These are phyloP conservation scores for Catagonus wagneri DNA, from an alignment of 2,113 vertebrate genomes.

Conservation along the genomic window DNA sequence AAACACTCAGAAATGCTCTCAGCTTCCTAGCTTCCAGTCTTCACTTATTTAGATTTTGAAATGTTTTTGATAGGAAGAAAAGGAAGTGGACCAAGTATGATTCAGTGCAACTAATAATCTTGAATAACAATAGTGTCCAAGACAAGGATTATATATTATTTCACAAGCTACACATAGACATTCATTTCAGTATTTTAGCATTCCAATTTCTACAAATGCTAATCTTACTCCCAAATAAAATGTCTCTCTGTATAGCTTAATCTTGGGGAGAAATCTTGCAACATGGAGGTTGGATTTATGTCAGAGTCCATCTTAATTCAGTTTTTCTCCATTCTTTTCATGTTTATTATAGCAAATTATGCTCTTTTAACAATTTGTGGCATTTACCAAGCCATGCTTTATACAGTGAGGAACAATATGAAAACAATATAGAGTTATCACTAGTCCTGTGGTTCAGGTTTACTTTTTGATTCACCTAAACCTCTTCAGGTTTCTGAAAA, in stretches of 20 bases:
- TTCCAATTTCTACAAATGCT: slow-evolving; percentile 9
- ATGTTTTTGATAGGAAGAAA: slow-evolving; percentile 5
- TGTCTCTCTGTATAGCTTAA: background rate
- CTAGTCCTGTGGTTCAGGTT: background rate
- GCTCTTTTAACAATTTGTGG: background rate
- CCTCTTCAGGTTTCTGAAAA: slow-evolving; percentile 51
- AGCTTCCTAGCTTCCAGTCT: background rate
- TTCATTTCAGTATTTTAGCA: slow-evolving; percentile 21
- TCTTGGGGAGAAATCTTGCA: background rate
- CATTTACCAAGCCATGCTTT: slow-evolving; percentile 37
- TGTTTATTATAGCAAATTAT: slow-evolving; percentile 5
- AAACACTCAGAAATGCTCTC: slow-evolving; percentile 25
- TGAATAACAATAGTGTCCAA: slow-evolving; percentile 29
- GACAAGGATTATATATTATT: background rate
- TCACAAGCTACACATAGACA: background rate
- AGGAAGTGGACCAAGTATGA: slow-evolving; percentile 1
- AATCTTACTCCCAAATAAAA: slow-evolving; percentile 22
- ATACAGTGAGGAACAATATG: background rate
- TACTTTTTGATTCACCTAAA: slow-evolving; percentile 26
- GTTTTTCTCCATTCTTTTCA: background rate
- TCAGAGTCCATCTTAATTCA: background rate
- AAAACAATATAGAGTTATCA: slow-evolving; percentile 3
- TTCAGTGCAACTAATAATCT: slow-evolving; percentile 38
- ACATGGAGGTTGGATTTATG: background rate
- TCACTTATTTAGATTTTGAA: slow-evolving; percentile 34